Evolutionary conservation across 2,888 invertebrate genomes (phyloP), one percentile per base, ranked within the genome.

Genomic region (Napeogenes inachia): DNA sequence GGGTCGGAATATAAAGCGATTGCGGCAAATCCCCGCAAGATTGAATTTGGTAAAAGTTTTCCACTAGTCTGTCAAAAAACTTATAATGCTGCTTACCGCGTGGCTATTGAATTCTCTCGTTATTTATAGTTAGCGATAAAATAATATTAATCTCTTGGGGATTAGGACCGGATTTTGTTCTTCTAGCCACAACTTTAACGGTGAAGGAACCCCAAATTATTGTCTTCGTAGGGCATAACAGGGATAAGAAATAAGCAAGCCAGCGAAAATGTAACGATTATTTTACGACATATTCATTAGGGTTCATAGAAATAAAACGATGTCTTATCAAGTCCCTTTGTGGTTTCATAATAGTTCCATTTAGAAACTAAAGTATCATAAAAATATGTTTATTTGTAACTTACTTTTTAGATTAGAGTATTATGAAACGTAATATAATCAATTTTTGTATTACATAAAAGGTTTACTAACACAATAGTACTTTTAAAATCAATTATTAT

Each of bases 61-160:
- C 76, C 76, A 79, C 80, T 79, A 83, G 81, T 86, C 78, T 78
- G 85, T 87, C 87, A 87, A 87, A 88, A 87, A 89, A 89, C 85
- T 89, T 89, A 80, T 86, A 87, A 87, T 83, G 80, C 81, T 78
- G 76, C 77, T 79, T 74, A 77, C 79, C 76, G 76, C 76, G 75
- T 74, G 78, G 73, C 87, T 85, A 89, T 90, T 90, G 88, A 90
- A 89, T 89, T 87, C 85, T 73, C 81, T 80, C 78, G 80, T 87
- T 90, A 89, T 89, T 89, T 89, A 90, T 90, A 83, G 88, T 87
- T 79, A 76, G 83, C 85, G 88, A 90, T 90, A 89, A 90, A 90
- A 90, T 88, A 89, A 89, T 90, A 90, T 90, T 90, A 90, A 90
- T 89, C 89, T 86, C 87, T 76, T 63, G 87, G 82, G 90, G 82